Conservation (phyloP, 2,888 invertebrate species). For the Ypsolopha scabrella region DNA sequence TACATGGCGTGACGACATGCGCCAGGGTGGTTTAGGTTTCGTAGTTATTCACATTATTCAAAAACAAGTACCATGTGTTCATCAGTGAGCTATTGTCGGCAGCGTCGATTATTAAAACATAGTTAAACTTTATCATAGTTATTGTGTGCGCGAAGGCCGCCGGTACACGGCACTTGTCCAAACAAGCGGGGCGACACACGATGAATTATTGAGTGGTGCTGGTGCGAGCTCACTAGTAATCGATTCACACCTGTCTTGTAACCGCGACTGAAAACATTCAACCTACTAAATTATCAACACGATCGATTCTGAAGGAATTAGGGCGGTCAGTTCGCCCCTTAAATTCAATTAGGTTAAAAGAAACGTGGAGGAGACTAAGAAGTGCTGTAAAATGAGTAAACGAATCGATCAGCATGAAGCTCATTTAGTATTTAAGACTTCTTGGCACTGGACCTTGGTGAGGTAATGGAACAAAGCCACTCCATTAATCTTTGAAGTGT, state of each 20-base stretch:
- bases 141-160: slow-evolving; percentile 59
- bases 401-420: background rate
- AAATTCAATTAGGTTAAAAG: background rate
- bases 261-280: background rate
- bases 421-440: background rate
- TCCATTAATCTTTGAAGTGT: slow-evolving; percentile 12
- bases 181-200: slow-evolving; percentile 49
- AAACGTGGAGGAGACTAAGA: background rate
- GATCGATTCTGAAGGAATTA: slow-evolving; percentile 13
- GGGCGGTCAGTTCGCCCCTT: background rate
- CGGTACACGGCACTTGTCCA: slow-evolving; percentile 53
- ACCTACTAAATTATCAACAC: slow-evolving; percentile 13
- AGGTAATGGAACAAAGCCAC: background rate
- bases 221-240: slow-evolving; percentile 43
- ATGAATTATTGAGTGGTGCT: slow-evolving; percentile 57
- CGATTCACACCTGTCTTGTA: slow-evolving; percentile 58
- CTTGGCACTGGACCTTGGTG: background rate
- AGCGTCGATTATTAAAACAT: slow-evolving; percentile 64
- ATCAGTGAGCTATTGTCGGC: background rate
- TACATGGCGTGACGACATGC: no score
- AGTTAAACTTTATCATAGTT: slow-evolving; percentile 27
- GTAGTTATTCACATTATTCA: no score
- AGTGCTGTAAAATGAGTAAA: background rate
- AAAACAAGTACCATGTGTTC: no score
- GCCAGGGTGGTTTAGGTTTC: no score